Percentiles rank a stretch among this genome's conserved stretches.
Conservation (phyloP, 2,888 invertebrate genomes). For the Dolichomitus sp. region DNA sequence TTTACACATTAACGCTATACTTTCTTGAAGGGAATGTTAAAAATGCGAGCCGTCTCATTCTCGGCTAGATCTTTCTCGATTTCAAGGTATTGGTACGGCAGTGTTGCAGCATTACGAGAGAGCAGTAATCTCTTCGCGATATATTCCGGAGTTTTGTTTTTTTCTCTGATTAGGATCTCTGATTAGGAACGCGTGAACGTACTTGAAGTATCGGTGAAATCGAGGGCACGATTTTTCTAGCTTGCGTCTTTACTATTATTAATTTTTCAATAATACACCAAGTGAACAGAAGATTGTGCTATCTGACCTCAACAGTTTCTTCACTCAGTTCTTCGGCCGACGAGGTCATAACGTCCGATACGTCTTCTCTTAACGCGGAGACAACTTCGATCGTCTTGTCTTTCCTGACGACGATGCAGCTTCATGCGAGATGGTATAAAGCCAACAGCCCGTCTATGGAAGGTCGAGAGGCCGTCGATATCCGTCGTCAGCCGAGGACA, state of each 20-base stretch:
- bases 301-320: conserved; percentile 42
- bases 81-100: neutral
- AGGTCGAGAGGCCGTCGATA: conserved; percentile 31
- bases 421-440: neutral
- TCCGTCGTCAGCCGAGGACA: conserved; percentile 40
- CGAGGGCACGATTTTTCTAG: conserved; percentile 6
- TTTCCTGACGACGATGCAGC: neutral
- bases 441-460: neutral
- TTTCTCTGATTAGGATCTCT: conserved; percentile 31
- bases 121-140: conserved; percentile 19
- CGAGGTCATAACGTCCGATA: conserved; percentile 11
- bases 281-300: neutral
- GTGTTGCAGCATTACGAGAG: neutral
- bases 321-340: conserved; percentile 1
- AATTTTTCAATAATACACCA: conserved; percentile 1
- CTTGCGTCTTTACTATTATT: neutral
- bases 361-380: neutral
- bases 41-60: neutral
- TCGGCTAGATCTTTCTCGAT: conserved; percentile 2
- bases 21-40: neutral
- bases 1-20: neutral
- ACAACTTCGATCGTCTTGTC: neutral
- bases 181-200: neutral
- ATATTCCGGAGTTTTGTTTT: conserved; percentile 26
- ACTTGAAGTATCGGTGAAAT: conserved; percentile 4